These are phyloP conservation scores for Acrossocheilus fasciatus DNA, from an alignment of 2,797 vertebrate genomes.

Conservation along the genomic window DNA sequence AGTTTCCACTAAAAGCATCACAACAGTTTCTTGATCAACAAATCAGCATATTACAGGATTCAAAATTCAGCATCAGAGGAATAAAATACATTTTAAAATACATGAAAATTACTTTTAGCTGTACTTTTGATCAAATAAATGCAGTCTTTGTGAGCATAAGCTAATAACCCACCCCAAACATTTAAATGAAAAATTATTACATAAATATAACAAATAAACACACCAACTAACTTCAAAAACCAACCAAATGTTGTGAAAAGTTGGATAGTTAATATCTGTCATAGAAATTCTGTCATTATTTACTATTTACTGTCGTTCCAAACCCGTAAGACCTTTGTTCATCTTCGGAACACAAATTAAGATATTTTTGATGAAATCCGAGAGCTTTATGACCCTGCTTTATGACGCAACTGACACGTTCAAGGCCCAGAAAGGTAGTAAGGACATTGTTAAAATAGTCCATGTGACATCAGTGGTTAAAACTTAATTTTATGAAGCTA, in stretches of 20 bases:
- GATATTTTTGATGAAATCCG: background rate
- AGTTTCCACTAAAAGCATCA: too few relatives aligned
- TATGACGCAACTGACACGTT: background rate
- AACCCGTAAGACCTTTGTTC: too few relatives aligned
- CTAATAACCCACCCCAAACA: background rate
- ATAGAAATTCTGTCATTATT: too few relatives aligned
- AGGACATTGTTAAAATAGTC: background rate
- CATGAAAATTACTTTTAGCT: too few relatives aligned
- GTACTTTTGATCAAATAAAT: background rate
- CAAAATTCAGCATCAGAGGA: too few relatives aligned
- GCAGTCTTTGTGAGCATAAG: background rate
- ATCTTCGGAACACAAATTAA: background rate
- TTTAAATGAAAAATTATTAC: background rate
- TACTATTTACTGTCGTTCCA: too few relatives aligned
- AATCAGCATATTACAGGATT: too few relatives aligned
- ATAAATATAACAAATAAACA: background rate
- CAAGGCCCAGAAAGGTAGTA: background rate
- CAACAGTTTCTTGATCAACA: background rate
- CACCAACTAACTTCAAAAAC: background rate
- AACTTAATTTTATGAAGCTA: background rate
- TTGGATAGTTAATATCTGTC: too few relatives aligned
- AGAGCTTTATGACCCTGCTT: background rate
- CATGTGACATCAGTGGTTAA: background rate
- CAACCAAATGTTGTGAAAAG: background rate
- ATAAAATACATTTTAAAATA: too few relatives aligned